Evolutionary conservation across 1,140 invertebrate species (phyloP).

Genomic region (Hyles vespertilio): DNA sequence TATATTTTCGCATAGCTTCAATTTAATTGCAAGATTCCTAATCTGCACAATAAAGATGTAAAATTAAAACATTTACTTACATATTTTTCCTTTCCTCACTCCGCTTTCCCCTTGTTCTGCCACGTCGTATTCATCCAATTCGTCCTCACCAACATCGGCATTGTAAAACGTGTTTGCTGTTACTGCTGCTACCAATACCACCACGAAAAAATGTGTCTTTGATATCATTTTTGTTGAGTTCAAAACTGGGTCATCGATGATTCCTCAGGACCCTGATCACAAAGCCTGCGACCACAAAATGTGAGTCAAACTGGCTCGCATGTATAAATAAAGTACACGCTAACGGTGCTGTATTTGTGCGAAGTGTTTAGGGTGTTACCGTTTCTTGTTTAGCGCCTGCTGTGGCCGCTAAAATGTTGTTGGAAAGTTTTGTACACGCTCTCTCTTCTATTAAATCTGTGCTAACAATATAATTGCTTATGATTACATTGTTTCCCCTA

Average conservation of each 20-base stretch:
- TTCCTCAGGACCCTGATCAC: conserved; percentile 8
- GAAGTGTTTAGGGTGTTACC: conserved; percentile 55
- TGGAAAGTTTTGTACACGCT: conserved; percentile 8
- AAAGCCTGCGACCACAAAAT: conserved; percentile 31
- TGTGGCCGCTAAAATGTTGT: conserved; percentile 29
- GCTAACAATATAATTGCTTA: too few species aligned
- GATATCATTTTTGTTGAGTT: background rate
- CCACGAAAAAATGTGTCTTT: conserved; percentile 18
- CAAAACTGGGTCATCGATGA: conserved; percentile 9
- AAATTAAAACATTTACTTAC: conserved; percentile 35
- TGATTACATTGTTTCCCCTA: too few species aligned
- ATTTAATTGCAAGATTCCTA: background rate
- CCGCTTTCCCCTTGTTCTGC: conserved; percentile 21
- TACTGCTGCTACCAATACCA: conserved; percentile 27
- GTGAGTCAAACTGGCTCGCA: conserved; percentile 29
- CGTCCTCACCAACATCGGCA: conserved; percentile 20
- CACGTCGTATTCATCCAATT: conserved; percentile 24
- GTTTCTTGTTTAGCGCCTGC: conserved; percentile 51
- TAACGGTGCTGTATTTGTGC: conserved; percentile 62
- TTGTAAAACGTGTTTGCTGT: conserved; percentile 36
- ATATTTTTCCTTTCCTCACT: conserved; percentile 48
- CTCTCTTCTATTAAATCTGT: too few species aligned
- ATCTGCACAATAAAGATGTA: background rate
- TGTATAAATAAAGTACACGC: conserved; percentile 57
- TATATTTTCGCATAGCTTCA: background rate